phyloP scores from a whole-genome alignment of 2,113 vertebrate species.

The Macrotis lagotis region DNA sequence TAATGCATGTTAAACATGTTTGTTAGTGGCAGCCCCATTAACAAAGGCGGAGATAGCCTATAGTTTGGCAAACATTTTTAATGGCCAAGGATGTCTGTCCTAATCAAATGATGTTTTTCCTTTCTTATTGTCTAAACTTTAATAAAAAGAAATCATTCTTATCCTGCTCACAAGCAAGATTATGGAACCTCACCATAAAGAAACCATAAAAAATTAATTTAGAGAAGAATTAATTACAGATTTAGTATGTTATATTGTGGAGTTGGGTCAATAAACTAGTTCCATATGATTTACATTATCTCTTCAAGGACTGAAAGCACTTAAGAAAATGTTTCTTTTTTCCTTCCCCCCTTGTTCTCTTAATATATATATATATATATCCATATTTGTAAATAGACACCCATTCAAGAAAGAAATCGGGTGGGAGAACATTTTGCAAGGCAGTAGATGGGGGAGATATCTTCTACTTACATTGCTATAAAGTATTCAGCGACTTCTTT shows the following conservation, averaged over 20 bases:
- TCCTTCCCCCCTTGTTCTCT: conserved; percentile 41
- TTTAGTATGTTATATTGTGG: conserved; percentile 65
- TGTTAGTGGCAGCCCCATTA: conserved; percentile 61
- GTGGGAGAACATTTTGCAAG: neutral
- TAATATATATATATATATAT: conserved; percentile 39
- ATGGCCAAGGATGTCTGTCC: conserved; percentile 50
- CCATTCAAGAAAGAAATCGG: conserved; percentile 28
- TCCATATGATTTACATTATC: conserved; percentile 60
- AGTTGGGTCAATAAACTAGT: conserved; percentile 70
- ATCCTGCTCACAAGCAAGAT: conserved; percentile 44
- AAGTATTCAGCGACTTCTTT: neutral
- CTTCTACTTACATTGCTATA: conserved; percentile 22
- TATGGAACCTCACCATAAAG: conserved; percentile 68
- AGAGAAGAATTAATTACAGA: conserved; percentile 70
- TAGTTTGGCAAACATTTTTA: conserved; percentile 58
- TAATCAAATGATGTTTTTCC: conserved; percentile 61
- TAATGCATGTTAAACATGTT: conserved; percentile 53
- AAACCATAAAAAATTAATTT: conserved; percentile 75
- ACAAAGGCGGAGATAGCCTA: conserved; percentile 37
- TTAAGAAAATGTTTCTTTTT: conserved; percentile 45
- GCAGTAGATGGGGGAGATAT: neutral
- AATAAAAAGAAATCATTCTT: conserved; percentile 67
- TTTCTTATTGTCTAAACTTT: conserved; percentile 57
- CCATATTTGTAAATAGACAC: conserved; percentile 48
- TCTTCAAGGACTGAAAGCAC: conserved; percentile 55